Evolutionary conservation across 2,888 invertebrate species (phyloP).

Genomic region (Netelia inedita): DNA sequence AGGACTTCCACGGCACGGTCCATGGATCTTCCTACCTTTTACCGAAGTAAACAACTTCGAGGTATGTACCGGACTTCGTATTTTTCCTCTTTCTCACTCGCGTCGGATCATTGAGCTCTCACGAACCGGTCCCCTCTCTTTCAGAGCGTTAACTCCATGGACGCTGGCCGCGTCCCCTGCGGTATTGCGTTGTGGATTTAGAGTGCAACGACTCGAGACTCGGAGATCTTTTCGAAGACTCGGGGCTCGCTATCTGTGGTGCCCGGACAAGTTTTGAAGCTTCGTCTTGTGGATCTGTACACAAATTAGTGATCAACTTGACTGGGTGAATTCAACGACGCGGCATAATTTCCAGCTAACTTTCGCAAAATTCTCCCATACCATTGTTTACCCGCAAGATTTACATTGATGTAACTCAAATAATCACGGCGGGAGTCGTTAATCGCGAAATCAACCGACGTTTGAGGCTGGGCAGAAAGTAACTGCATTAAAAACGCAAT

Average conservation of each 20-base stretch:
- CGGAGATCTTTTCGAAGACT: slow-evolving; percentile 27
- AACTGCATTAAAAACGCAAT: too few relatives aligned
- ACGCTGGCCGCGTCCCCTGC: slow-evolving; percentile 30
- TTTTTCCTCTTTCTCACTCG: slow-evolving; percentile 55
- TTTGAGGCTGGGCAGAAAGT: too few relatives aligned
- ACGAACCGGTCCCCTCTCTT: slow-evolving; percentile 56
- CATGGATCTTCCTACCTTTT: slow-evolving; percentile 8
- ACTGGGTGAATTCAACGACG: too few relatives aligned
- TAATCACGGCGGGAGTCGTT: too few relatives aligned
- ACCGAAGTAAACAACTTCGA: slow-evolving; percentile 61
- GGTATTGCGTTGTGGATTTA: slow-evolving; percentile 52
- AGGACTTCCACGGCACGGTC: slow-evolving; percentile 15
- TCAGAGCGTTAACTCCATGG: slow-evolving; percentile 46
- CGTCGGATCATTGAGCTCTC: slow-evolving; percentile 63
- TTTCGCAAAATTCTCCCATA: too few relatives aligned
- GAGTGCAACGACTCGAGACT: slow-evolving; percentile 58
- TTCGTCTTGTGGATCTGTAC: not conserved
- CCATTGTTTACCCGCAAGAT: too few relatives aligned
- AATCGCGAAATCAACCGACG: too few relatives aligned
- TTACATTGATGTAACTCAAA: too few relatives aligned
- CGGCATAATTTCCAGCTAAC: too few relatives aligned
- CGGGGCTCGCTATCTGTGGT: not conserved
- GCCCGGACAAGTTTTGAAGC: not conserved
- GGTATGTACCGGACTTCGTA: slow-evolving; percentile 39
- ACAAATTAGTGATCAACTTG: not conserved